Percentiles rank a stretch among this genome's conserved stretches.
phyloP scores from a whole-genome alignment of 2,888 invertebrate species.

The Harpagoxenus sublaevis region DNA sequence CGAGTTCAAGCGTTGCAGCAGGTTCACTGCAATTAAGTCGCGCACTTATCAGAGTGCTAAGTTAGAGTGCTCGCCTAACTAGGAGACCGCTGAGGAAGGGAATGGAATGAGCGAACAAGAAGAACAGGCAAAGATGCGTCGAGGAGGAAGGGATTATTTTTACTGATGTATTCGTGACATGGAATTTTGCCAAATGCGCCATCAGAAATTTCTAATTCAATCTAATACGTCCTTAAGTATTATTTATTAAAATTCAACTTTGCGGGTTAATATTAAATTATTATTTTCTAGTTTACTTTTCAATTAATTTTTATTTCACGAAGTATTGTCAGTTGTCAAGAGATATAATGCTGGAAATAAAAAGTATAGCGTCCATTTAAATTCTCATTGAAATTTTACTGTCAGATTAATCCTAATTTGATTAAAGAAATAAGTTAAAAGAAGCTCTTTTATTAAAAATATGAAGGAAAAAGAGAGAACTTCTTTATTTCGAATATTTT shows the following conservation, averaged over 20 bases:
- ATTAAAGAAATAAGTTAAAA: neutral
- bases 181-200: constrained; percentile 53
- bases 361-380: neutral
- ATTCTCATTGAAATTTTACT: neutral
- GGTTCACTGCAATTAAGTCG: constrained; percentile 77
- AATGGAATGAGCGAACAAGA: constrained; percentile 55
- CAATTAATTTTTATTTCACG: neutral
- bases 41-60: constrained; percentile 78
- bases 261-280: neutral
- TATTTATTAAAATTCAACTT: constrained; percentile 3
- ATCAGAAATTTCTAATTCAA: constrained; percentile 41
- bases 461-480: too few species aligned
- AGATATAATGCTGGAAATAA: neutral
- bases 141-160: constrained; percentile 44
- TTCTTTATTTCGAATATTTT: neutral
- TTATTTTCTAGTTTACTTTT: neutral
- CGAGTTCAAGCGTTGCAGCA: constrained; percentile 69
- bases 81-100: constrained; percentile 40
- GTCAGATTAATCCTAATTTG: neutral
- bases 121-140: constrained; percentile 47
- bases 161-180: constrained; percentile 45
- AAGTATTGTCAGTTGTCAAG: neutral
- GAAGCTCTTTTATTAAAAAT: neutral
- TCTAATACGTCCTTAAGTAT: neutral
- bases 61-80: constrained; percentile 68